These are phyloP conservation scores for Pogonocichla stellata DNA, from an alignment of 2,113 vertebrate species.

Conservation along the genomic window DNA sequence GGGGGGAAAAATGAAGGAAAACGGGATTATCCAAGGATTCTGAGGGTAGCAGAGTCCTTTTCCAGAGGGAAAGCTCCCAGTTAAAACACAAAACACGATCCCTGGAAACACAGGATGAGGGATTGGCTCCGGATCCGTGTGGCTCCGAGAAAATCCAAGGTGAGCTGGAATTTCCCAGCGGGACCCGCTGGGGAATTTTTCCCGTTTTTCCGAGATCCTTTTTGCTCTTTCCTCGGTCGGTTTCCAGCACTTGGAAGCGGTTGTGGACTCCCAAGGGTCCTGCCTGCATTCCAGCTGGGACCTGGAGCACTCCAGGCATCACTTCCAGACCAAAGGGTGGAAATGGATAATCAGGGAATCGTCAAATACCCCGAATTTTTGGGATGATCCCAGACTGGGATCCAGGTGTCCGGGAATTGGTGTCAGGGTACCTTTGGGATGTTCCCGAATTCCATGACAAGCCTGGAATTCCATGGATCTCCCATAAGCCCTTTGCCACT, in stretches of 20 bases:
- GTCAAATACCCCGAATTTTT: background rate
- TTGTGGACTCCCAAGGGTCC: background rate
- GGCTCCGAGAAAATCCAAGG: background rate
- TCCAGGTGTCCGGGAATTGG: rapidly evolving
- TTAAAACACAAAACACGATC: rapidly evolving
- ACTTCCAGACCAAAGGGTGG: background rate
- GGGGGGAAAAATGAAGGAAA: rapidly evolving
- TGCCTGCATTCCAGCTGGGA: background rate
- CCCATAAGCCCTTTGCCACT: no score
- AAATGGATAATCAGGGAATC: background rate
- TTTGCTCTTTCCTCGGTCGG: background rate
- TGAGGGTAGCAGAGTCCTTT: rapidly evolving
- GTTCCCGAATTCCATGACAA: rapidly evolving
- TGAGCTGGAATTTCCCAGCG: background rate
- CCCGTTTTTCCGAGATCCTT: background rate
- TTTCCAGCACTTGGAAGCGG: background rate
- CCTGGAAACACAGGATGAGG: background rate
- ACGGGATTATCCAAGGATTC: background rate
- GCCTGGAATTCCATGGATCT: background rate
- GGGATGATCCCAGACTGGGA: background rate
- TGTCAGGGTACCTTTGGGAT: background rate
- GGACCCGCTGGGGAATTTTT: rapidly evolving
- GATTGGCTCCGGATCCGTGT: rapidly evolving
- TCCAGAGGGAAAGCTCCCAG: background rate
- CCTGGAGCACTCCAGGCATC: background rate